Percentiles rank a stretch among this genome's conserved stretches.
phyloP scores from a whole-genome alignment of 92 coral and sea anemone species.

The Siderastrea radians region DNA sequence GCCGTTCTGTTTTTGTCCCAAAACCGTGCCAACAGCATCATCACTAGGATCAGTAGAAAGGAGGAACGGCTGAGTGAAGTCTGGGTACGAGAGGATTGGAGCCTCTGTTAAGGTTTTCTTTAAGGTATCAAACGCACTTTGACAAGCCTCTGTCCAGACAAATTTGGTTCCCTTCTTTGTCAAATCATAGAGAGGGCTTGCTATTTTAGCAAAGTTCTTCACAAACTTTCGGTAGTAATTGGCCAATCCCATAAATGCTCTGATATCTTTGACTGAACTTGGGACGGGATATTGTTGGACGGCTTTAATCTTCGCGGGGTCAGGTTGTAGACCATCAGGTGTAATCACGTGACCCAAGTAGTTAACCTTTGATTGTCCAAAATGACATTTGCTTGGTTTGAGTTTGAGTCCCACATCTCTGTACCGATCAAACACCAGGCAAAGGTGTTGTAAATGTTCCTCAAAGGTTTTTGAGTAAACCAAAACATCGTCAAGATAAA shows the following conservation, averaged over 20 bases:
- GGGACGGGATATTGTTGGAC: conserved; percentile 26
- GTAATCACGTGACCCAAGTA: conserved; percentile 25
- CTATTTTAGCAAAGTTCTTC: conserved; percentile 2
- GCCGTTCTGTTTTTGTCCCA: neutral
- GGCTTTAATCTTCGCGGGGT: conserved; percentile 1
- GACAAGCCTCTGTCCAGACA: neutral
- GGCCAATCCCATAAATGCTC: conserved; percentile 21
- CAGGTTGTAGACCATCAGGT: neutral
- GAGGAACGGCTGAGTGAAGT: neutral
- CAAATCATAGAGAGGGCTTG: neutral
- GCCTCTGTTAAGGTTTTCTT: neutral
- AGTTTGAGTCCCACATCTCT: conserved; percentile 1
- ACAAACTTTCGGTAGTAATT: conserved; percentile 40
- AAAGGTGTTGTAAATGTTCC: conserved; percentile 1
- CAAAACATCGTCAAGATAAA: conserved; percentile 26
- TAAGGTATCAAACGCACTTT: neutral
- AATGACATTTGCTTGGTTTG: conserved; percentile 40
- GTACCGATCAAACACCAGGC: conserved; percentile 10
- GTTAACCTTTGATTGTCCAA: neutral
- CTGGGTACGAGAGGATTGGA: neutral
- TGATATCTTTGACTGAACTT: neutral
- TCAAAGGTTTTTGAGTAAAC: neutral
- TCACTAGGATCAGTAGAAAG: neutral
- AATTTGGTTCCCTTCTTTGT: neutral
- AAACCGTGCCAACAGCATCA: neutral